phyloP scores from a whole-genome alignment of 2,888 invertebrate species.

The Scaeva pyrastri region DNA sequence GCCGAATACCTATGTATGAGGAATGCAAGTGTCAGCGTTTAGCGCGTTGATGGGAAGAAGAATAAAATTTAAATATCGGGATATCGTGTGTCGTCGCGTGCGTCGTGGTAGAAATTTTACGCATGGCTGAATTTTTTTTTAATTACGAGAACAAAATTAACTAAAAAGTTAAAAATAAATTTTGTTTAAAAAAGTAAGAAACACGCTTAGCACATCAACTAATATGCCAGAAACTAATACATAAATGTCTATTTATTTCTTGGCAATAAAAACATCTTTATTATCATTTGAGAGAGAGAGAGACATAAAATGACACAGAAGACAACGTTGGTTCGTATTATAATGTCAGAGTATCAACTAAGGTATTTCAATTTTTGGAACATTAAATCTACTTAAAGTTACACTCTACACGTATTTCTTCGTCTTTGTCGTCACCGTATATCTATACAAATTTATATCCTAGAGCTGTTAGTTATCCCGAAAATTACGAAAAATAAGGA shows the following conservation, averaged over 20 bases:
- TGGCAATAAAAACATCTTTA: constrained; percentile 36
- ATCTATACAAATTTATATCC: neutral
- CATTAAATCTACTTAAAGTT: constrained; percentile 15
- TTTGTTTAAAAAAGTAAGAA: constrained; percentile 22
- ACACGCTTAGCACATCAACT: neutral
- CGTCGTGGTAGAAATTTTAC: no score
- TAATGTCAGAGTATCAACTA: neutral
- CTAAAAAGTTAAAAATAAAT: neutral
- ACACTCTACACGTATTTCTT: neutral
- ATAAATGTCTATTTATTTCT: constrained; percentile 39
- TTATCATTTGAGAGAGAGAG: constrained; percentile 6
- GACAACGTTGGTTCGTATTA: neutral
- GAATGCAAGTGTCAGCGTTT: no score
- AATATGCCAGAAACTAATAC: constrained; percentile 44
- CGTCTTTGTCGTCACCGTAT: neutral
- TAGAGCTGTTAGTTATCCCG: neutral
- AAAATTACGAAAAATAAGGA: constrained; percentile 24
- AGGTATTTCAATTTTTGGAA: constrained; percentile 33
- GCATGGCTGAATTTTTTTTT: no score
- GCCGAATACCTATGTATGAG: no score
- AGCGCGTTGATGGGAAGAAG: no score
- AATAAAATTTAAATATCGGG: no score
- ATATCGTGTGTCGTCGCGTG: no score
- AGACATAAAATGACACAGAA: neutral
- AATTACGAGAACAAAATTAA: no score